These are phyloP conservation scores for Procambarus virginalis DNA, from an alignment of 1,140 invertebrate genomes.

Conservation along the genomic window DNA sequence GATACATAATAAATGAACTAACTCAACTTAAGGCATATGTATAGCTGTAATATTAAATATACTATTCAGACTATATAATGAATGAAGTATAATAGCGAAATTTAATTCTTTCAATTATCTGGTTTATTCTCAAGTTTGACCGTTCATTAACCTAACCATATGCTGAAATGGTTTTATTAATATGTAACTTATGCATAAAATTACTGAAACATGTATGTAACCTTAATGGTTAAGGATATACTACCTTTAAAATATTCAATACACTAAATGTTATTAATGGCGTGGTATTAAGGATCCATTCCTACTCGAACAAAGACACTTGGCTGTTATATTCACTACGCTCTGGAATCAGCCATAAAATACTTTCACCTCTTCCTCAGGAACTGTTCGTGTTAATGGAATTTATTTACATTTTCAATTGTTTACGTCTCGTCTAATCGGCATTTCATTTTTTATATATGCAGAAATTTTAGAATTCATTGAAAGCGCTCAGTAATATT, in stretches of 20 bases:
- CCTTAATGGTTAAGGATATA: neutral
- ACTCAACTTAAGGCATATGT: too few relatives aligned
- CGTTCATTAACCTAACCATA: neutral
- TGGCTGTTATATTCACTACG: conserved; percentile 1
- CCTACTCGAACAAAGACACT: neutral
- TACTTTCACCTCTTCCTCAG: conserved; percentile 52
- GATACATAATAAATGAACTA: too few relatives aligned
- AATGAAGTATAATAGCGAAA: too few relatives aligned
- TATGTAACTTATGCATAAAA: neutral
- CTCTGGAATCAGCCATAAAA: conserved; percentile 18
- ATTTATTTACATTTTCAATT: neutral
- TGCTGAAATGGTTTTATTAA: neutral
- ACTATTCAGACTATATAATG: too few relatives aligned
- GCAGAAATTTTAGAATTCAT: neutral
- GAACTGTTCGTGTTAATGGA: conserved; percentile 2
- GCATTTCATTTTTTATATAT: neutral
- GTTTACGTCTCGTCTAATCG: neutral
- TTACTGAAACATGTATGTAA: neutral
- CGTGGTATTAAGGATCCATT: neutral
- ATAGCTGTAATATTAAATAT: too few relatives aligned
- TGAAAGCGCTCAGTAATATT: neutral
- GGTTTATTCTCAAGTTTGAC: too few relatives aligned
- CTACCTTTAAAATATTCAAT: neutral
- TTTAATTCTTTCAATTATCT: too few relatives aligned
- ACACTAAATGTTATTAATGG: neutral